phyloP scores from a whole-genome alignment of 2,888 invertebrate genomes.

The Helleia helle region DNA sequence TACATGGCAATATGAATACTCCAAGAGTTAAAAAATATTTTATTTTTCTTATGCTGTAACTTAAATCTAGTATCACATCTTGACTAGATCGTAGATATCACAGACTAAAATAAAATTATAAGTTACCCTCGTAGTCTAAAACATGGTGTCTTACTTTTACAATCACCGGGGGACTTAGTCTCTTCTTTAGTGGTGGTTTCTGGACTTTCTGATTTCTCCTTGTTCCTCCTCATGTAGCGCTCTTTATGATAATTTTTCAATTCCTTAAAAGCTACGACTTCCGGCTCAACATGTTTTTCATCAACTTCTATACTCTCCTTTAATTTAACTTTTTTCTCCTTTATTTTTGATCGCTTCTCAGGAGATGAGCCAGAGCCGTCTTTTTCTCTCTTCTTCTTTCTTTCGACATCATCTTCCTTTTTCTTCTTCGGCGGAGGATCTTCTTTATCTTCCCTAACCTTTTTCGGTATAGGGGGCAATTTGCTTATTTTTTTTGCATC shows the following conservation, averaged over 20 bases:
- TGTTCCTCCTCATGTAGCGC: slow-evolving; percentile 78
- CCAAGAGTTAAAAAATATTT: slow-evolving; percentile 59
- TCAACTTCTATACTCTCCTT: slow-evolving; percentile 24
- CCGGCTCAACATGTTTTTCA: slow-evolving; percentile 27
- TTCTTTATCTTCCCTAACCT: slow-evolving; percentile 30
- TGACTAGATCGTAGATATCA: slow-evolving; percentile 31
- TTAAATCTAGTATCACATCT: slow-evolving; percentile 7
- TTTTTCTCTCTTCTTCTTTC: slow-evolving; percentile 26
- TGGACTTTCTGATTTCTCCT: slow-evolving; percentile 75
- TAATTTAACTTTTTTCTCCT: slow-evolving; percentile 24
- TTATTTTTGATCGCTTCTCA: slow-evolving; percentile 25
- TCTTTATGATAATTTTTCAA: slow-evolving; percentile 73
- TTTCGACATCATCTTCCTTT: slow-evolving; percentile 32
- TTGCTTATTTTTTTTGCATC: slow-evolving; percentile 48
- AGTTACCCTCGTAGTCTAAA: slow-evolving; percentile 34
- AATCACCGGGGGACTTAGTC: slow-evolving; percentile 20
- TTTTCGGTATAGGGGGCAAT: slow-evolving; percentile 60
- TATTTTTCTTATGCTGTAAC: slow-evolving; percentile 44
- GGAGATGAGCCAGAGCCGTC: slow-evolving; percentile 23
- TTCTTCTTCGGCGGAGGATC: slow-evolving; percentile 28
- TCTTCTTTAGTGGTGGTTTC: slow-evolving; percentile 34
- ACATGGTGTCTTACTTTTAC: slow-evolving; percentile 71
- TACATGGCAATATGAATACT: slow-evolving; percentile 61
- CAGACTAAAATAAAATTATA: slow-evolving; percentile 20
- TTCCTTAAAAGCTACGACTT: slow-evolving; percentile 67